Percentiles rank a stretch among this genome's conserved stretches.
Conservation (phyloP, 2,797 vertebrate genomes). For the Liasis olivaceus region DNA sequence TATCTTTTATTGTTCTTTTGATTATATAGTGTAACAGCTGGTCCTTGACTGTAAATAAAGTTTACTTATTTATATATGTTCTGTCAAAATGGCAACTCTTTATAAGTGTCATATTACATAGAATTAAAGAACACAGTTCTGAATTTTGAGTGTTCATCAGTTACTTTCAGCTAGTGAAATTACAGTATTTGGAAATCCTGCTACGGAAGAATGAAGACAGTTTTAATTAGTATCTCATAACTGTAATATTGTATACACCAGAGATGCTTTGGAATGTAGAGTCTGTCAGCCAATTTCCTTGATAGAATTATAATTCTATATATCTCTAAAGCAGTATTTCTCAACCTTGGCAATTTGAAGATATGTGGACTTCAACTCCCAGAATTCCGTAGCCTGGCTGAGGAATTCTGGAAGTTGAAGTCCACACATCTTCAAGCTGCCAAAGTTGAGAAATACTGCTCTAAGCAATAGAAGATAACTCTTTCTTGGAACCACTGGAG, state of each 20-base stretch:
- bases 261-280: not conserved
- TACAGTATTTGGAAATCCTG: not conserved
- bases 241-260: not conserved
- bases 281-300: not conserved
- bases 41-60: not conserved
- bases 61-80: not conserved
- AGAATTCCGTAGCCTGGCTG: too few relatives aligned
- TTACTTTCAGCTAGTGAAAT: not conserved
- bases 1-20: not conserved
- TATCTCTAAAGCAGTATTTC: constrained; percentile 22
- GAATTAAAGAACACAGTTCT: not conserved
- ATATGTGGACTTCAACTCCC: too few relatives aligned
- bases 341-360: not conserved
- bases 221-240: not conserved
- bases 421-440: not conserved
- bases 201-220: not conserved
- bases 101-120: not conserved
- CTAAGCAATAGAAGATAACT: not conserved
- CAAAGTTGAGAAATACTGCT: not conserved
- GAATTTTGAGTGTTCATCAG: not conserved
- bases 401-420: too few relatives aligned
- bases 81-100: not conserved
- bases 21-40: not conserved
- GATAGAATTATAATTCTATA: constrained; percentile 25
- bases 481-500: constrained; percentile 42